phyloP scores from a whole-genome alignment of 2,113 vertebrate genomes.

The Probosciger aterrimus region DNA sequence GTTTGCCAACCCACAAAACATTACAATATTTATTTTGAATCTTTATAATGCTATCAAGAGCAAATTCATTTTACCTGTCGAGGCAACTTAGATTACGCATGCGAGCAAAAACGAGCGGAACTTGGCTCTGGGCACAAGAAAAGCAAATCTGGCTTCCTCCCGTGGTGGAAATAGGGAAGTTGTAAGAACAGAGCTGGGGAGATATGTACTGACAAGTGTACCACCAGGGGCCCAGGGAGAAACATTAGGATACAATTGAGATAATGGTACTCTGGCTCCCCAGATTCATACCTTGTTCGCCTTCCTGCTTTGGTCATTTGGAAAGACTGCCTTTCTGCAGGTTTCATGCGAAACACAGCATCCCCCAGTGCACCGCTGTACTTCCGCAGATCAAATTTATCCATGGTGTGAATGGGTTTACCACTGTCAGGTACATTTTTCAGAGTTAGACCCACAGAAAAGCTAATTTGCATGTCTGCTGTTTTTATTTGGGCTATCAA shows the following conservation, averaged over 20 bases:
- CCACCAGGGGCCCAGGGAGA: background rate
- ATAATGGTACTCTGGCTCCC: background rate
- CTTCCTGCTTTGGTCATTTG: background rate
- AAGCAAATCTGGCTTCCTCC: background rate
- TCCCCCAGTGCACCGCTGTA: background rate
- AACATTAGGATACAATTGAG: background rate
- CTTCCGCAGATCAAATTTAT: background rate
- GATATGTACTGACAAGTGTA: fast-evolving
- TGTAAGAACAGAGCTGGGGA: background rate
- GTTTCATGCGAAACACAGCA: background rate
- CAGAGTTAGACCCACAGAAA: background rate
- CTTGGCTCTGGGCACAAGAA: background rate
- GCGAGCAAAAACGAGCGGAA: fast-evolving
- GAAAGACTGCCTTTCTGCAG: background rate
- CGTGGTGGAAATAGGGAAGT: background rate
- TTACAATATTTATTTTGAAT: constrained; percentile 39
- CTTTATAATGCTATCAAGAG: constrained; percentile 1
- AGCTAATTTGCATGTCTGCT: background rate
- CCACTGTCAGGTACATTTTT: background rate
- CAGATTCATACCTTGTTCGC: fast-evolving
- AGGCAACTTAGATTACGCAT: background rate
- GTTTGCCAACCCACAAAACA: constrained; percentile 12
- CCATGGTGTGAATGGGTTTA: background rate
- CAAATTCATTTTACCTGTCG: background rate
- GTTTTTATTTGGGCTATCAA: background rate